Conservation (phyloP, 2,888 invertebrate species). For the Kryphioiulus occultus region DNA sequence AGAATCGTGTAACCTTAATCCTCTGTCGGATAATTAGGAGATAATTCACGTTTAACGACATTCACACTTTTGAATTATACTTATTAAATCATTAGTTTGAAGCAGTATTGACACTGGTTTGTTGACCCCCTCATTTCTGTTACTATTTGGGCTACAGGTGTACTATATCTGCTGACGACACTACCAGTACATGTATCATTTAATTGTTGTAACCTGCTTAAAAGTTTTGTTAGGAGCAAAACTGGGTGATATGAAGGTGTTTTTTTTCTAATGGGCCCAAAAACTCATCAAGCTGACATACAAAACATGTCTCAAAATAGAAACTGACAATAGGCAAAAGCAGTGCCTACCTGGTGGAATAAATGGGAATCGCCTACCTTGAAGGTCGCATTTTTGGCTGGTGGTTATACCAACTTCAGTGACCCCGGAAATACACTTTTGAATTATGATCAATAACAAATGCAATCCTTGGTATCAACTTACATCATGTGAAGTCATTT, state of each 20-base stretch:
- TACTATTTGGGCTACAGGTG: not conserved
- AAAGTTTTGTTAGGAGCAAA: not conserved
- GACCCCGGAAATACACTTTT: no score
- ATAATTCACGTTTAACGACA: constrained; percentile 12
- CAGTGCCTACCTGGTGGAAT: no score
- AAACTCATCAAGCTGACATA: no score
- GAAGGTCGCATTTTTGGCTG: no score
- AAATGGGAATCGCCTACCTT: no score
- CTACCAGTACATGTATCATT: not conserved
- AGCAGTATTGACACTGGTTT: constrained; percentile 12
- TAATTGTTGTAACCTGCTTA: not conserved
- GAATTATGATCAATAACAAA: no score
- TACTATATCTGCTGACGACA: not conserved
- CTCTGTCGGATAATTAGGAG: not conserved
- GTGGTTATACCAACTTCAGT: no score
- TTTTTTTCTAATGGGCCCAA: not conserved
- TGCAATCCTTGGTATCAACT: no score
- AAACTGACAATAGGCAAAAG: no score
- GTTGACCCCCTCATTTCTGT: not conserved
- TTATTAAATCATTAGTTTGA: not conserved
- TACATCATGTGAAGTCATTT: no score
- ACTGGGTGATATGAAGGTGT: not conserved
- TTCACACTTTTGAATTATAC: constrained; percentile 37
- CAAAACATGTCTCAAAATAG: no score
- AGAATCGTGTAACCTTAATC: not conserved